Evolutionary conservation across 2,113 vertebrate genomes (phyloP).

Genomic region (Calidris pygmaea): DNA sequence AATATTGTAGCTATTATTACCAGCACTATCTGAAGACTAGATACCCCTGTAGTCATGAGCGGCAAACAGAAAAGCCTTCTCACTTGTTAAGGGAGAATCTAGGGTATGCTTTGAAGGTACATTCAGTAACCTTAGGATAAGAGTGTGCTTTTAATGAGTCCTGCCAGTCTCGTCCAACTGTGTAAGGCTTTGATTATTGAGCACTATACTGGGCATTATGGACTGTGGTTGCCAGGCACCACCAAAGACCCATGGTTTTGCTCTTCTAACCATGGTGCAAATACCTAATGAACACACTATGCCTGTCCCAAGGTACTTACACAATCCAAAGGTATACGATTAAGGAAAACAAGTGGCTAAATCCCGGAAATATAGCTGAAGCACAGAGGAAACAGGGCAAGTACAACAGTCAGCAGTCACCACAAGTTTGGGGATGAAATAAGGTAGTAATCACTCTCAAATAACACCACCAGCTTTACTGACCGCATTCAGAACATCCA

Average conservation of each 20-base stretch:
- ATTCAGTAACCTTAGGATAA: not conserved
- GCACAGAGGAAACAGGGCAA: not conserved
- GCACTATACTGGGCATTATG: not conserved
- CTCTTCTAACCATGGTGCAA: not conserved
- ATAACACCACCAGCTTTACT: not conserved
- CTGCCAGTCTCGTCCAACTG: not conserved
- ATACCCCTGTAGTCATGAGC: constrained; percentile 19
- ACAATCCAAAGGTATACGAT: not conserved
- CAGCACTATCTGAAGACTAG: not conserved
- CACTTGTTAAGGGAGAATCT: constrained; percentile 8
- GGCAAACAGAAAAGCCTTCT: constrained; percentile 49
- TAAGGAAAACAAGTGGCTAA: not conserved
- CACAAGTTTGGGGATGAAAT: not conserved
- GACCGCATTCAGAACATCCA: not conserved
- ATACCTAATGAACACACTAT: not conserved
- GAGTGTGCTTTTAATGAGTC: not conserved
- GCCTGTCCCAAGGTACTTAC: not conserved
- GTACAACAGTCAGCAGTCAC: not conserved
- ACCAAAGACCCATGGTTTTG: not conserved
- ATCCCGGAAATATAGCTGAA: not conserved
- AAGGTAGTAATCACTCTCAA: not conserved
- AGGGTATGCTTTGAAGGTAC: constrained; percentile 31
- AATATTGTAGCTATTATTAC: constrained; percentile 50
- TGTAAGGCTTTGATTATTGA: not conserved
- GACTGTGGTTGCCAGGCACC: not conserved